Percentiles rank a stretch among this genome's conserved stretches.
Conservation (phyloP, 2,113 vertebrate species). For the Aythya baeri region DNA sequence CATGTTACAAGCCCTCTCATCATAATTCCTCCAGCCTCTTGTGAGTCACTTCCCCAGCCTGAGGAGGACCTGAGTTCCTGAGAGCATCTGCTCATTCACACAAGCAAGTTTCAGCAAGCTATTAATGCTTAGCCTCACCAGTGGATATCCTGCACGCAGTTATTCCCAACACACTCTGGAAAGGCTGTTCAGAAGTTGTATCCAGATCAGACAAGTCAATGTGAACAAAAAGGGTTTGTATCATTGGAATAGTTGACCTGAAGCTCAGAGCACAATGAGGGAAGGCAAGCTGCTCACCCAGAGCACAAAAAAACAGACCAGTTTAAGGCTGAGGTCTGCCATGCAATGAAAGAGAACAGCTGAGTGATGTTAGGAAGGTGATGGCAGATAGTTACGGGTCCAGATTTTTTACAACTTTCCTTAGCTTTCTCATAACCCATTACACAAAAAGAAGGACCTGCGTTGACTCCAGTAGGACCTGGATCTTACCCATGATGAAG, state of each 20-base stretch:
- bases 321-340: not conserved
- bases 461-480: not conserved
- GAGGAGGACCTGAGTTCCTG: not conserved
- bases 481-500: not conserved
- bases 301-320: not conserved
- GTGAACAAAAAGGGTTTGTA: not conserved
- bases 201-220: not conserved
- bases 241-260: not conserved
- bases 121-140: not conserved
- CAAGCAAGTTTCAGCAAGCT: not conserved
- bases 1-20: fast-evolving
- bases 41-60: not conserved
- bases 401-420: not conserved
- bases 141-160: not conserved
- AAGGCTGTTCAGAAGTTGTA: not conserved
- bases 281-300: not conserved
- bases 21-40: not conserved
- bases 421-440: not conserved
- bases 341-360: not conserved
- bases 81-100: not conserved
- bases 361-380: not conserved
- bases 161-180: too few relatives aligned
- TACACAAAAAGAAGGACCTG: not conserved
- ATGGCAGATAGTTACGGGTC: not conserved
- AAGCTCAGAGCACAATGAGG: not conserved